These are phyloP conservation scores for Pygocentrus nattereri DNA, from an alignment of 2,797 vertebrate genomes.

Conservation along the genomic window DNA sequence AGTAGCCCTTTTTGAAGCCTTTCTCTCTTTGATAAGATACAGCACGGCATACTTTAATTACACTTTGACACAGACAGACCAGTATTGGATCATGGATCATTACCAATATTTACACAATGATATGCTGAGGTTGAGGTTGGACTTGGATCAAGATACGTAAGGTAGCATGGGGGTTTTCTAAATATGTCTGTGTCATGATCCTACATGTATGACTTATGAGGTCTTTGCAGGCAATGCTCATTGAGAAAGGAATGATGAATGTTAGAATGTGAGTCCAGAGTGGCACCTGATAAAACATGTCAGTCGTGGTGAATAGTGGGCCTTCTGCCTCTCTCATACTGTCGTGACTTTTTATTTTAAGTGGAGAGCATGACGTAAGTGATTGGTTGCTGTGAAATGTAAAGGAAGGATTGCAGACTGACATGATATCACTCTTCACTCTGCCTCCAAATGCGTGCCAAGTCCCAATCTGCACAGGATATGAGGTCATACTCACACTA, in stretches of 20 bases:
- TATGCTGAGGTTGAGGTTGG: background rate
- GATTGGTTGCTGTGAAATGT: conserved; percentile 29
- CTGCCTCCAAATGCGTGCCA: conserved; percentile 39
- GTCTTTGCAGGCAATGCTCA: background rate
- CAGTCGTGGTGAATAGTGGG: conserved; percentile 20
- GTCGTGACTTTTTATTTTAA: conserved; percentile 4
- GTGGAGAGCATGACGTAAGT: conserved; percentile 31
- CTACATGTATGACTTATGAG: background rate
- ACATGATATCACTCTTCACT: conserved; percentile 46
- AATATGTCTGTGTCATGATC: background rate
- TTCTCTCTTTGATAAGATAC: conserved; percentile 37
- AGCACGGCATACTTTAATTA: conserved; percentile 21
- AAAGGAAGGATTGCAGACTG: conserved; percentile 33
- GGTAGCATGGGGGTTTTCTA: background rate
- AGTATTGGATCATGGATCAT: conserved; percentile 23
- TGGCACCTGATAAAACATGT: conserved; percentile 21
- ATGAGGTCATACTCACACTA: conserved; percentile 55
- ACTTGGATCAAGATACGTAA: background rate
- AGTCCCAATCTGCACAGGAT: conserved; percentile 52
- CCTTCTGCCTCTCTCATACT: conserved; percentile 33
- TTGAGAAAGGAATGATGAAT: background rate
- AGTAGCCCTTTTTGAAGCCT: conserved; percentile 25
- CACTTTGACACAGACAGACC: conserved; percentile 37
- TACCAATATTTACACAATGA: conserved; percentile 39
- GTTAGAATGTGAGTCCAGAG: background rate